Percentiles rank a stretch among this genome's conserved stretches.
Conservation (phyloP, 2,888 invertebrate species). For the Drosophila pseudotalamancana region DNA sequence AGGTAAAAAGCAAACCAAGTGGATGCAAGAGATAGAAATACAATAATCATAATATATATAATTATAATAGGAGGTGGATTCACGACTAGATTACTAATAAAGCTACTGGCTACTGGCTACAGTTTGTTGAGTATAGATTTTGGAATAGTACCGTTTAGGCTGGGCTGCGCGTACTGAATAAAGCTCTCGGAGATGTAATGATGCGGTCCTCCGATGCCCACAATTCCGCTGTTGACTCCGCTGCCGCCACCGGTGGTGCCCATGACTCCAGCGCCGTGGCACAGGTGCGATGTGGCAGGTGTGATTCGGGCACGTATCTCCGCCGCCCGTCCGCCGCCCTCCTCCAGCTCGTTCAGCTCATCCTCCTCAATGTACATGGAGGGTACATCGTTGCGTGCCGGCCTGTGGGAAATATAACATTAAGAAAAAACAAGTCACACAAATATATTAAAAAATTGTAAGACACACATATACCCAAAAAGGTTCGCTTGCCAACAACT, state of each 20-base stretch:
- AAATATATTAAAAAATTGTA: conserved; percentile 69
- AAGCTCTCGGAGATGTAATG: conserved; percentile 85
- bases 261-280: conserved; percentile 35
- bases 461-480: conserved; percentile 17
- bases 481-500: conserved; percentile 22
- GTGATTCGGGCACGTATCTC: conserved; percentile 78
- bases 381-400: conserved; percentile 84
- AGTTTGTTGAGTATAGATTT: conserved; percentile 83
- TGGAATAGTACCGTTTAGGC: conserved; percentile 85
- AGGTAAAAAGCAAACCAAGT: conserved; percentile 47
- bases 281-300: conserved; percentile 71
- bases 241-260: conserved; percentile 17
- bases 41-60: conserved; percentile 3
- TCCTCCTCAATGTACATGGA: conserved; percentile 85
- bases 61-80: conserved; percentile 23
- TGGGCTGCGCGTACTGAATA: conserved; percentile 85
- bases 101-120: conserved; percentile 59
- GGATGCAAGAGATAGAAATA: conserved; percentile 39
- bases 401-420: conserved; percentile 66
- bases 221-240: conserved; percentile 41
- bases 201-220: conserved; percentile 78
- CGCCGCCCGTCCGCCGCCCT: conserved; percentile 78
- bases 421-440: conserved; percentile 40
- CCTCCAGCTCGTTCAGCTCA: conserved; percentile 83
- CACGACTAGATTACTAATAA: conserved; percentile 40